Evolutionary conservation across 2,113 vertebrate genomes (phyloP), one percentile per base, ranked within the genome.

Genomic region (Epinephelus moara): DNA sequence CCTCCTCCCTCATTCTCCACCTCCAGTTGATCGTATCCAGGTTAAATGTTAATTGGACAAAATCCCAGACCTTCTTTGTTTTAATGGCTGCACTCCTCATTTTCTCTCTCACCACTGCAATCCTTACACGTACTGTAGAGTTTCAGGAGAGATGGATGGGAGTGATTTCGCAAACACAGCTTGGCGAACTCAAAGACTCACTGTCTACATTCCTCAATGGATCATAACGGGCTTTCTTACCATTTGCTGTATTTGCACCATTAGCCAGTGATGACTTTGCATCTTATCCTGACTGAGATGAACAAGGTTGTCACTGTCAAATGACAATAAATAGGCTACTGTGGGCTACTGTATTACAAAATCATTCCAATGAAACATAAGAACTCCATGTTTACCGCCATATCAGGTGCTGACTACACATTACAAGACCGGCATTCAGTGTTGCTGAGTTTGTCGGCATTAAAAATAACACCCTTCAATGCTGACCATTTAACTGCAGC

Each of bases 261-360:
- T 91, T 87, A 91, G 66, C 66, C 75, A 55, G 55, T 70, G 78
- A 90, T 89, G 86, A 87, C 76, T 90, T 78, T 85, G 88, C 82
- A 82, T 84, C 70, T 71, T 21, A 73, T n/a, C 61, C 61, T 73
- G 80, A 75, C 80, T 74, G 67, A 81, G 81, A 88, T 78, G 74
- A 89, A 77, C 66, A 79, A 66, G 49, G 62, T 60, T n/a, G 30
- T 84, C 83, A 69, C 56, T 70, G 70, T 87, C 57, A 66, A 75
- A 56, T 70, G 61, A 75, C 72, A 80, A 72, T 64, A 74, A 84
- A 84, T 85, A 47, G 61, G 25, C 69, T 8, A n/a, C 17, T 61
- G 56, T 85, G 53, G 64, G 25, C 69, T 8, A n/a, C 17, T 61
- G 52, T 64, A 25, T 45, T 67, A 53, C 55, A 59, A 56, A 61